Evolutionary conservation across 2,797 vertebrate species (phyloP).

Genomic region (Emydoidea blandingii): DNA sequence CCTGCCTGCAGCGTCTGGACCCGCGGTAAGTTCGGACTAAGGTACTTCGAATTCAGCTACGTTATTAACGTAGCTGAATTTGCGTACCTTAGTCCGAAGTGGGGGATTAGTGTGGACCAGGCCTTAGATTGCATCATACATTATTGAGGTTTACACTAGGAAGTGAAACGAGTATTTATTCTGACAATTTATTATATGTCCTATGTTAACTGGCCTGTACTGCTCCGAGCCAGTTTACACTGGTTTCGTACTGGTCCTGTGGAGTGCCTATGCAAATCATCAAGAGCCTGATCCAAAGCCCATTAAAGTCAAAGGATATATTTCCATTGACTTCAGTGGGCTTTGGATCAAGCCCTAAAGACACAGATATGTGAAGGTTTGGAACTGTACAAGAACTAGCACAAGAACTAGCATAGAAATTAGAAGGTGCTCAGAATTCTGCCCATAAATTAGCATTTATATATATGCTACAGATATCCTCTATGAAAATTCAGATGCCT

Average conservation of each 20-base stretch:
- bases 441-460: not conserved
- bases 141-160: not conserved
- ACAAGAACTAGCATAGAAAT: not conserved
- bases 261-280: not conserved
- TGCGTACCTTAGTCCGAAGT: too few relatives aligned
- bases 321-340: not conserved
- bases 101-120: too few relatives aligned
- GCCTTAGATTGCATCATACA: not conserved
- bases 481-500: not conserved
- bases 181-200: not conserved
- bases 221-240: not conserved
- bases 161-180: slow-evolving; percentile 30
- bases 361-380: not conserved
- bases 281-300: not conserved
- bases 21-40: too few relatives aligned
- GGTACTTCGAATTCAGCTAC: too few relatives aligned
- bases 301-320: not conserved
- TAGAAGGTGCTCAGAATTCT: not conserved
- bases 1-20: too few relatives aligned
- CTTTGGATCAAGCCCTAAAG: not conserved
- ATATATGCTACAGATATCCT: not conserved
- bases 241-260: not conserved
- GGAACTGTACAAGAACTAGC: fast-evolving
- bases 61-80: too few relatives aligned
- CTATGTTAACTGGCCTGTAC: not conserved